phyloP scores from a whole-genome alignment of 2,888 invertebrate species.

The Drosophila glabriapex region DNA sequence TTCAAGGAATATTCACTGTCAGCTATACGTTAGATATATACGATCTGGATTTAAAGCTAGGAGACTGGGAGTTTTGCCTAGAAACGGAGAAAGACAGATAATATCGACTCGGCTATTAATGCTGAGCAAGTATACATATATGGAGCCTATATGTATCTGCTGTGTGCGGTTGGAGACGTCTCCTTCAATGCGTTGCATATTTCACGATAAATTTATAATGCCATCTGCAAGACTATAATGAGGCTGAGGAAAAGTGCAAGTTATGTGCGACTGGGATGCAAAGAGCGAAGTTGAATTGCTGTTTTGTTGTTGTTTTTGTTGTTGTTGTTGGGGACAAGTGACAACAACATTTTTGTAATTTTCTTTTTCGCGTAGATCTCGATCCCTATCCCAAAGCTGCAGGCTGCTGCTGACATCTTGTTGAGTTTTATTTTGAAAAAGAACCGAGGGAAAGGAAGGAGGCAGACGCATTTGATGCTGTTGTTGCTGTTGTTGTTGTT shows the following conservation, averaged over 20 bases:
- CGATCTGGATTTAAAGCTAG: background rate
- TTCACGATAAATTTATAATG: background rate
- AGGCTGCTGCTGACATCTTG: conserved; percentile 41
- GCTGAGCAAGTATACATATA: background rate
- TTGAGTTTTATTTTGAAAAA: conserved; percentile 42
- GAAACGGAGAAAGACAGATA: background rate
- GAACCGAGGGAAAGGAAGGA: background rate
- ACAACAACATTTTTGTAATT: conserved; percentile 51
- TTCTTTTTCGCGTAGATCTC: conserved; percentile 37
- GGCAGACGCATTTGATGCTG: conserved; percentile 29
- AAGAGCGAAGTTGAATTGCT: background rate
- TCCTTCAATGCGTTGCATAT: conserved; percentile 2
- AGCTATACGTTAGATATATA: background rate
- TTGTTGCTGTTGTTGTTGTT: background rate
- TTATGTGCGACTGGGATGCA: conserved; percentile 2
- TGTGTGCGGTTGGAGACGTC: background rate
- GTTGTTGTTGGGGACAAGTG: conserved; percentile 38
- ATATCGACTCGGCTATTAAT: background rate
- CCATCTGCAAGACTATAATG: conserved; percentile 1
- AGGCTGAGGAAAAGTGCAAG: conserved; percentile 10
- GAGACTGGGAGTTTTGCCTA: background rate
- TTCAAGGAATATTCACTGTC: background rate
- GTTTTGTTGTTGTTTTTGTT: background rate
- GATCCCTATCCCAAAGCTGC: conserved; percentile 6
- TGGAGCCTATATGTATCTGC: background rate